These are phyloP conservation scores for Oxygymnocypris stewartii DNA, from an alignment of 2,113 vertebrate genomes.

Conservation along the genomic window DNA sequence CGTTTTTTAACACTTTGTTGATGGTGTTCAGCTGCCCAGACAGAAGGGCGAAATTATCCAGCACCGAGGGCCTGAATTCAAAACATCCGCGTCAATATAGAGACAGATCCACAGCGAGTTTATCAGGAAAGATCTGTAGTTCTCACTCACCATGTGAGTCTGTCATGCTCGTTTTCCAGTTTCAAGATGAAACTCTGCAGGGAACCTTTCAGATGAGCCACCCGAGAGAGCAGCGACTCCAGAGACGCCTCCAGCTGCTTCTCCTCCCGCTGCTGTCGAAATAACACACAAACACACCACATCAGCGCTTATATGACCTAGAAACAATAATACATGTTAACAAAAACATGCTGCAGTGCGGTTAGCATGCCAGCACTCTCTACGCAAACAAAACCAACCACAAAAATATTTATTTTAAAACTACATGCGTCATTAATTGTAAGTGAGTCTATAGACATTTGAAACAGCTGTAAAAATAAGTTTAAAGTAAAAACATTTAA, in stretches of 20 bases:
- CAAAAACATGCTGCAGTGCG: no score
- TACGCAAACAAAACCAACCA: not conserved
- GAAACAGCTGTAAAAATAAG: not conserved
- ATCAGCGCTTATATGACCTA: not conserved
- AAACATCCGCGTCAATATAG: slow-evolving; percentile 1
- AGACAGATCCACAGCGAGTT: not conserved
- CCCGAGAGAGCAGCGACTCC: slow-evolving; percentile 88
- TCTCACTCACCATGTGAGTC: slow-evolving; percentile 82
- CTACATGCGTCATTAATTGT: not conserved
- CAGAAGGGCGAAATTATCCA: slow-evolving; percentile 95
- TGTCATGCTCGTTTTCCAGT: slow-evolving; percentile 93
- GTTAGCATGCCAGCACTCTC: not conserved
- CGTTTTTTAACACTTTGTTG: slow-evolving; percentile 94
- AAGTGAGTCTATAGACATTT: no score
- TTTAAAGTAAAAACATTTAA: not conserved
- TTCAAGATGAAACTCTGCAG: slow-evolving; percentile 94
- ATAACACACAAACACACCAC: not conserved
- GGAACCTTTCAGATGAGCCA: slow-evolving; percentile 92
- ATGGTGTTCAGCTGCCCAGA: slow-evolving; percentile 97
- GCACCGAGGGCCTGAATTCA: slow-evolving; percentile 87
- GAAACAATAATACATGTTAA: not conserved
- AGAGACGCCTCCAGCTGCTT: slow-evolving; percentile 93
- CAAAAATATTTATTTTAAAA: not conserved
- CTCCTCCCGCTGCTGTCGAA: slow-evolving; percentile 85
- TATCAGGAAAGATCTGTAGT: not conserved